Conservation (phyloP, 2,888 invertebrate species). For the Laspeyria flexula region DNA sequence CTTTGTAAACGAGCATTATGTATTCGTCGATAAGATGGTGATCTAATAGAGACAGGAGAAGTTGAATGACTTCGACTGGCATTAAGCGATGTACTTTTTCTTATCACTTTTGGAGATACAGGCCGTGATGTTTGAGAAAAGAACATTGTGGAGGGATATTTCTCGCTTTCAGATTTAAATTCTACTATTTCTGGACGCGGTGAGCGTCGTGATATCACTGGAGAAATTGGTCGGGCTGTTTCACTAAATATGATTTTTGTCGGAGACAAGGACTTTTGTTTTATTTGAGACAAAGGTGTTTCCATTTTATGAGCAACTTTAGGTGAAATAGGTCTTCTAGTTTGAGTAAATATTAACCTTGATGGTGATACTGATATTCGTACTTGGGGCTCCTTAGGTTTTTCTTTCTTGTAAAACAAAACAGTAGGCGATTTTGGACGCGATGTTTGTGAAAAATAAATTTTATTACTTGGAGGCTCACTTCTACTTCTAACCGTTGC, state of each 20-base stretch:
- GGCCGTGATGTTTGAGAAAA: slow-evolving; percentile 78
- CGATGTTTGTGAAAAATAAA: slow-evolving; percentile 81
- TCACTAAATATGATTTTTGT: slow-evolving; percentile 70
- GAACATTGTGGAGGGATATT: slow-evolving; percentile 61
- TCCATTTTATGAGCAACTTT: slow-evolving; percentile 54
- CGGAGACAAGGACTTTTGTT: slow-evolving; percentile 60
- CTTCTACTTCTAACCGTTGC: slow-evolving; percentile 87
- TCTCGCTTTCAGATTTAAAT: slow-evolving; percentile 45
- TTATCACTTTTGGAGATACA: slow-evolving; percentile 69
- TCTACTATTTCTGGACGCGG: slow-evolving; percentile 43
- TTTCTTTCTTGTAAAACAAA: slow-evolving; percentile 68
- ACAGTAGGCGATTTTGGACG: slow-evolving; percentile 77
- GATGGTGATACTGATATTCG: slow-evolving; percentile 61
- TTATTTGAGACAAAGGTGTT: slow-evolving; percentile 34
- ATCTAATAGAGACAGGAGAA: slow-evolving; percentile 87
- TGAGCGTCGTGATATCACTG: slow-evolving; percentile 51
- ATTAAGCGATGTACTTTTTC: slow-evolving; percentile 43
- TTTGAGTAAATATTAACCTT: slow-evolving; percentile 67
- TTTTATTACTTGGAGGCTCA: slow-evolving; percentile 87
- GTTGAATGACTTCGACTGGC: slow-evolving; percentile 78
- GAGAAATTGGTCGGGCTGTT: slow-evolving; percentile 72
- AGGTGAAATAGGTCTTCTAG: slow-evolving; percentile 71
- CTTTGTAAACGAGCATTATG: slow-evolving; percentile 79
- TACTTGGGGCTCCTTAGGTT: slow-evolving; percentile 36
- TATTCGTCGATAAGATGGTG: slow-evolving; percentile 89